A percentile compares a stretch with the other conserved stretches of the same genome.
Evolutionary conservation across 2,113 vertebrate genomes (phyloP).

Genomic region (Dromiciops gliroides): DNA sequence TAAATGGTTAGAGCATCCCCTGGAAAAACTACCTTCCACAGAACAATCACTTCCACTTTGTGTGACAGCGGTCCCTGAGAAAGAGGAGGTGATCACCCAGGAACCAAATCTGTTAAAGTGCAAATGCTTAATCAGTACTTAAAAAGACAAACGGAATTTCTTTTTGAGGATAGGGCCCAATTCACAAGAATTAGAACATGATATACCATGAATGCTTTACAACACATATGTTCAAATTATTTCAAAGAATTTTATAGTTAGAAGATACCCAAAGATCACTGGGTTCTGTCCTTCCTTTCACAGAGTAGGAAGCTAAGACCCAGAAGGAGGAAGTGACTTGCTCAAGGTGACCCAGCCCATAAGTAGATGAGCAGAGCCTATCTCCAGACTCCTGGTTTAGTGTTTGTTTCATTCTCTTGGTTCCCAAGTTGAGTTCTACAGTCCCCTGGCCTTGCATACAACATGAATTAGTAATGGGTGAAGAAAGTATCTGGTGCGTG

Average conservation of each 20-base stretch:
- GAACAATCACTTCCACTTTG: neutral
- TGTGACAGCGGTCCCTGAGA: neutral
- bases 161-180: neutral
- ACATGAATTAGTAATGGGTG: neutral
- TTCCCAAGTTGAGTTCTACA: neutral
- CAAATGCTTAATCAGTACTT: neutral
- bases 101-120: neutral
- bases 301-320: neutral
- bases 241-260: neutral
- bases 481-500: neutral
- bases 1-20: neutral
- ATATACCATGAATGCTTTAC: neutral
- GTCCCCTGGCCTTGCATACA: neutral
- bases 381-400: neutral
- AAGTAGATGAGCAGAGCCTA: neutral
- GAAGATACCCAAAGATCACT: neutral
- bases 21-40: neutral
- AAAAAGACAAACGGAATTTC: neutral
- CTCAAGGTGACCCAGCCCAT: neutral
- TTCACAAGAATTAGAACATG: neutral
- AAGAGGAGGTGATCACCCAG: neutral
- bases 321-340: neutral
- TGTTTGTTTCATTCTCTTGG: neutral
- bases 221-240: neutral
- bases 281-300: neutral